phyloP scores from a whole-genome alignment of 2,113 vertebrate species.

The Phalacrocorax aristotelis region DNA sequence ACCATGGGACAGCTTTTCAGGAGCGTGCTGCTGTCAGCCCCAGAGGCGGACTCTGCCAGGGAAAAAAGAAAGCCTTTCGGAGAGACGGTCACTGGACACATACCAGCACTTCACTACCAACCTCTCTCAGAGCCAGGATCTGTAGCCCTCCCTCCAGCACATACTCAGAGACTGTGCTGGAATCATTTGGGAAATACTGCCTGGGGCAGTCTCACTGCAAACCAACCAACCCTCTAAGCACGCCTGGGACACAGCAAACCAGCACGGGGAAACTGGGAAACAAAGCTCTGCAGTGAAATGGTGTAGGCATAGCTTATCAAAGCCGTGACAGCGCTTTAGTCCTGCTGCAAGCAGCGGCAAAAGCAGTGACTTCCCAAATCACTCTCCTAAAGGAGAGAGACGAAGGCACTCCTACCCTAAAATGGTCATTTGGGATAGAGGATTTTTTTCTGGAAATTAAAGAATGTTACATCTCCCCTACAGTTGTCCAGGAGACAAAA shows the following conservation, averaged over 20 bases:
- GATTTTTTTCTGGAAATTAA: not conserved
- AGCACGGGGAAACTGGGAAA: not conserved
- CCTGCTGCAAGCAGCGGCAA: not conserved
- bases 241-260: not conserved
- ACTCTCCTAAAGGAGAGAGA: not conserved
- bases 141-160: not conserved
- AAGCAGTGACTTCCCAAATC: not conserved
- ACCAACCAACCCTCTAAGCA: conserved; percentile 9
- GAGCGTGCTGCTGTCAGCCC: not conserved
- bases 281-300: not conserved
- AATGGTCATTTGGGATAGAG: not conserved
- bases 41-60: not conserved
- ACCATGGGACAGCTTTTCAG: not conserved
- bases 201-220: not conserved
- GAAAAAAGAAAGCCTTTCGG: not conserved
- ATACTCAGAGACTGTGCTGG: not conserved
- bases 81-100: rapidly evolving
- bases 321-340: not conserved
- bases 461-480: not conserved
- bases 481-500: not conserved
- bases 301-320: not conserved
- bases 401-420: not conserved
- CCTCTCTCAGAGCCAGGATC: not conserved
- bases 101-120: not conserved
- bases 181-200: not conserved